These are phyloP conservation scores for Zeugodacus cucurbitae DNA, from an alignment of 1,140 invertebrate species.

Conservation along the genomic window DNA sequence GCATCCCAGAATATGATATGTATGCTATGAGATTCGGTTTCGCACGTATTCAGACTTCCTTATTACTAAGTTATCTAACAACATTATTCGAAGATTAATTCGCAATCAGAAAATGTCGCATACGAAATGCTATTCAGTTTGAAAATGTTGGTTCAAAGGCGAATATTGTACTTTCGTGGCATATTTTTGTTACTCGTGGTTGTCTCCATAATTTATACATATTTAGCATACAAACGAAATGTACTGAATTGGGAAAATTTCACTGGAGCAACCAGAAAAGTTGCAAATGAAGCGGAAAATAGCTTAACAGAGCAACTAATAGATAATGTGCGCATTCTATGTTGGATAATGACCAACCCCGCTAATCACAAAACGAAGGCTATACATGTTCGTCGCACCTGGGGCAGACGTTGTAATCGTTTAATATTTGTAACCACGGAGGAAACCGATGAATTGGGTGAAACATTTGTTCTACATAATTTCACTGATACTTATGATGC, in stretches of 20 bases:
- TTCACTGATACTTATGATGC: constrained; percentile 87
- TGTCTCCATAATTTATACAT: neutral
- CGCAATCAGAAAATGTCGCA: too few species aligned
- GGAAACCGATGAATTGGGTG: constrained; percentile 70
- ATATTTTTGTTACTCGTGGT: neutral
- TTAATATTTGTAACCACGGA: constrained; percentile 88
- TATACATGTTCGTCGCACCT: constrained; percentile 90
- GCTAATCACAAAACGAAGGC: constrained; percentile 89
- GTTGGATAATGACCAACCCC: constrained; percentile 95
- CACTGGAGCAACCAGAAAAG: neutral
- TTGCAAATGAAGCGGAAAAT: neutral
- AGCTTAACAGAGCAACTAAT: constrained; percentile 46
- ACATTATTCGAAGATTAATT: too few species aligned
- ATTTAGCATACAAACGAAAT: neutral
- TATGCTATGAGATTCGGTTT: too few species aligned
- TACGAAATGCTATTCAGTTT: too few species aligned
- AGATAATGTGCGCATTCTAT: constrained; percentile 82
- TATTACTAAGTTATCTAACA: too few species aligned
- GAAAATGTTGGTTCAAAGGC: too few species aligned
- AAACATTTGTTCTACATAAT: constrained; percentile 69
- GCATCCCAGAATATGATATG: too few species aligned
- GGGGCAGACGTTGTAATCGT: constrained; percentile 92
- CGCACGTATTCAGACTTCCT: too few species aligned
- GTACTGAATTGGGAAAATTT: neutral
- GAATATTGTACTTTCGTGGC: neutral